Evolutionary conservation across 2,113 vertebrate species (phyloP).

Genomic region (Ploceus nigricollis): DNA sequence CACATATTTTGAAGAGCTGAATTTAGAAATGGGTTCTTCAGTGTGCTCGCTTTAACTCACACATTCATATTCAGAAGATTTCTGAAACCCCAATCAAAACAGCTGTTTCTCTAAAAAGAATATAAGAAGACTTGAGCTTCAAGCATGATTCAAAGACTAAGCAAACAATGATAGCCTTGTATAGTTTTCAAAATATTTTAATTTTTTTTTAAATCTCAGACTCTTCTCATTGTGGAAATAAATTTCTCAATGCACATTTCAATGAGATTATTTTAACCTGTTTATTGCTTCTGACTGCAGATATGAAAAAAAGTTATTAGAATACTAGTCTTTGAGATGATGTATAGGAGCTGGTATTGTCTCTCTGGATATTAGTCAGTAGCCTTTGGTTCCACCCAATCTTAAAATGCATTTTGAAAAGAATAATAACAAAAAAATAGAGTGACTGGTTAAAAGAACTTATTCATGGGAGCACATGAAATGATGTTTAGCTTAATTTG

Average conservation of each 20-base stretch:
- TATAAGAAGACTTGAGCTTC: constrained; percentile 67
- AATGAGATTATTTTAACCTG: background rate
- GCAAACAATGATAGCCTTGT: constrained; percentile 69
- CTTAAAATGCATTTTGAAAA: background rate
- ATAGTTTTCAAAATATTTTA: constrained; percentile 43
- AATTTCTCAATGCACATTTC: background rate
- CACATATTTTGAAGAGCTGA: background rate
- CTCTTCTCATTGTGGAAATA: background rate
- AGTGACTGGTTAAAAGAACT: background rate
- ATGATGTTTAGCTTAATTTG: background rate
- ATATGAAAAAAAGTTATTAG: background rate
- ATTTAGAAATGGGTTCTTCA: background rate
- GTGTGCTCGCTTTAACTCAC: background rate
- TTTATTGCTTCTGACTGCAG: background rate
- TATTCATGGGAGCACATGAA: background rate
- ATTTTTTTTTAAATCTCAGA: background rate
- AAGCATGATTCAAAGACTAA: constrained; percentile 62
- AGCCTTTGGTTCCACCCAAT: background rate
- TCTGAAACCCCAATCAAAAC: constrained; percentile 58
- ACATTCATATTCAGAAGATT: background rate
- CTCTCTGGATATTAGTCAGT: background rate
- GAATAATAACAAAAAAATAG: background rate
- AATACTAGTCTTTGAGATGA: background rate
- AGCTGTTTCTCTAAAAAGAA: constrained; percentile 46
- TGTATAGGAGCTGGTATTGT: background rate